phyloP scores from a whole-genome alignment of 1,140 invertebrate genomes.

The Popillia japonica region DNA sequence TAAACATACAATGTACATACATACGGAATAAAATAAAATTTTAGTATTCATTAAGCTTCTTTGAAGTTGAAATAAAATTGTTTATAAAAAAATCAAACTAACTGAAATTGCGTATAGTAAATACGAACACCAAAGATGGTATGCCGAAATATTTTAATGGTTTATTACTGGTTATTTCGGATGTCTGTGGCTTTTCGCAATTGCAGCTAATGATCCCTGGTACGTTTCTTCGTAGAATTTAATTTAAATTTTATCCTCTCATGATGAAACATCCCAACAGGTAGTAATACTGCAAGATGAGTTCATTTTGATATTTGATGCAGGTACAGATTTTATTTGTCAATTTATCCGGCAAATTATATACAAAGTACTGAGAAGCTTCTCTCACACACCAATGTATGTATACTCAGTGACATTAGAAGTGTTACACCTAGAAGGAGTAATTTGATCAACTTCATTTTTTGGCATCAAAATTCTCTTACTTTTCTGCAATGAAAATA shows the following conservation, averaged over 20 bases:
- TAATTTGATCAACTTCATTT: too few relatives aligned
- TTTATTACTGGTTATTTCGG: conserved; percentile 22
- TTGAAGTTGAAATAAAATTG: background rate
- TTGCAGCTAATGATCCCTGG: background rate
- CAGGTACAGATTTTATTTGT: too few relatives aligned
- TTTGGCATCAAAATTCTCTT: too few relatives aligned
- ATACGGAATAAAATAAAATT: background rate
- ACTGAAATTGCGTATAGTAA: background rate
- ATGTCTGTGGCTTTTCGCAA: background rate
- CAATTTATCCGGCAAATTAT: too few relatives aligned
- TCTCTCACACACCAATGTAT: too few relatives aligned
- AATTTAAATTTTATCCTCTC: background rate
- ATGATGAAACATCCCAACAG: too few relatives aligned
- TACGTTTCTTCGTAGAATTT: background rate
- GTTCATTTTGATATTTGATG: too few relatives aligned
- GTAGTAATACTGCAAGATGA: too few relatives aligned
- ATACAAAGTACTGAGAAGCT: too few relatives aligned
- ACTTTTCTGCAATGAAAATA: too few relatives aligned
- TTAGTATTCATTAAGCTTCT: background rate
- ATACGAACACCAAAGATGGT: conserved; percentile 6
- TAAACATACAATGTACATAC: background rate
- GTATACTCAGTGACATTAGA: too few relatives aligned
- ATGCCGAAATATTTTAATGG: conserved; percentile 29
- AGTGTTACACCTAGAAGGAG: too few relatives aligned
- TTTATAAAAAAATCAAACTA: background rate